Conservation (phyloP, 2,113 vertebrate genomes). For the Menidia beryllina region DNA sequence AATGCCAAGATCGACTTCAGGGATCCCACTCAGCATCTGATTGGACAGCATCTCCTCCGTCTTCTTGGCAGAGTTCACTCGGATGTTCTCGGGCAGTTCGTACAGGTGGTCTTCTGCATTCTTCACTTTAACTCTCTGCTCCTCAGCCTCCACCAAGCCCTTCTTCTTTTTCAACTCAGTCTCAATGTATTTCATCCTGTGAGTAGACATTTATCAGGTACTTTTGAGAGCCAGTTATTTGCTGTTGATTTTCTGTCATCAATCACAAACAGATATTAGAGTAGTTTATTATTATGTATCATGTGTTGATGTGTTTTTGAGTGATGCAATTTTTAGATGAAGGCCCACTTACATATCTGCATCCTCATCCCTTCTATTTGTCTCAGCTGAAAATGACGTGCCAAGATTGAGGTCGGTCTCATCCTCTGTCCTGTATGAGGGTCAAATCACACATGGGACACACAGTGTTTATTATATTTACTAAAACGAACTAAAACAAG, state of each 20-base stretch:
- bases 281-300: too few species aligned
- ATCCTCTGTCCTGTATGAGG: slow-evolving; percentile 87
- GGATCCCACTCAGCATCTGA: slow-evolving; percentile 98
- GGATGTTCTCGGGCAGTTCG: slow-evolving; percentile 93
- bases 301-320: too few species aligned
- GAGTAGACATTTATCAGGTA: neutral
- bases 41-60: slow-evolving; percentile 99
- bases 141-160: slow-evolving; percentile 91
- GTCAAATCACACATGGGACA: neutral
- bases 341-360: slow-evolving; percentile 91
- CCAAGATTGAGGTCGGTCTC: slow-evolving; percentile 95
- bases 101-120: slow-evolving; percentile 96
- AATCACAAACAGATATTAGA: too few species aligned
- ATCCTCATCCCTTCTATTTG: slow-evolving; percentile 96
- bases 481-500: neutral
- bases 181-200: slow-evolving; percentile 99
- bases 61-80: slow-evolving; percentile 95
- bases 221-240: neutral
- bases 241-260: too few species aligned
- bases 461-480: neutral
- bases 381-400: slow-evolving; percentile 97
- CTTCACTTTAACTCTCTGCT: slow-evolving; percentile 92
- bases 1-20: slow-evolving; percentile 96
- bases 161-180: slow-evolving; percentile 97
- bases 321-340: neutral